Evolutionary conservation across 2,888 invertebrate species (phyloP).

Genomic region (Mycalesis mineus): DNA sequence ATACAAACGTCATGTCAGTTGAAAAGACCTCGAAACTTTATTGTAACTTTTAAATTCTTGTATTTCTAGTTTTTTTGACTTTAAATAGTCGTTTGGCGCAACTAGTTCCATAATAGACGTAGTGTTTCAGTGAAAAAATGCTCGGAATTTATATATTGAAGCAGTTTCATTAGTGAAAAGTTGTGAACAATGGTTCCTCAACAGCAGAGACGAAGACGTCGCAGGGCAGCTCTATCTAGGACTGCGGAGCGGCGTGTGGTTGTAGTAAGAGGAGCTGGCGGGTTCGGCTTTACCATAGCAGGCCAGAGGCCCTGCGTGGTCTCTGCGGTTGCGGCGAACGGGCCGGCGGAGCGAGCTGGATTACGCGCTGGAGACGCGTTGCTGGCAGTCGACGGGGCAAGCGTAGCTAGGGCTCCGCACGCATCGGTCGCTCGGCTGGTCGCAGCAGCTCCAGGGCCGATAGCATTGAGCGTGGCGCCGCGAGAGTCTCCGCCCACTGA

Average conservation of each 20-base stretch:
- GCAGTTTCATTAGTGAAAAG: background rate
- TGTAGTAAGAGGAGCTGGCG: constrained; percentile 89
- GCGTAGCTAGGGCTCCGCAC: constrained; percentile 94
- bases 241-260: constrained; percentile 88
- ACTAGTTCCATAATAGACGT: constrained; percentile 9
- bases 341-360: constrained; percentile 93
- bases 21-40: constrained; percentile 63
- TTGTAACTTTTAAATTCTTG: constrained; percentile 49
- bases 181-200: constrained; percentile 63
- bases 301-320: constrained; percentile 97
- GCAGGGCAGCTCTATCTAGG: constrained; percentile 57
- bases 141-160: constrained; percentile 1
- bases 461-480: constrained; percentile 89
- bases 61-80: constrained; percentile 61
- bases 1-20: constrained; percentile 61
- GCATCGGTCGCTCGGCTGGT: constrained; percentile 95
- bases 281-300: constrained; percentile 98
- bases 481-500: constrained; percentile 68
- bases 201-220: constrained; percentile 67
- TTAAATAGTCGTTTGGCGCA: constrained; percentile 19
- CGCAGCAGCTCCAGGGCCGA: constrained; percentile 89
- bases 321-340: constrained; percentile 91
- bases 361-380: constrained; percentile 94
- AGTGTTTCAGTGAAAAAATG: constrained; percentile 9
- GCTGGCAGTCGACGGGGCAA: constrained; percentile 93